Conservation (phyloP, 2,888 invertebrate genomes). For the Leptopilina drosophilae region DNA sequence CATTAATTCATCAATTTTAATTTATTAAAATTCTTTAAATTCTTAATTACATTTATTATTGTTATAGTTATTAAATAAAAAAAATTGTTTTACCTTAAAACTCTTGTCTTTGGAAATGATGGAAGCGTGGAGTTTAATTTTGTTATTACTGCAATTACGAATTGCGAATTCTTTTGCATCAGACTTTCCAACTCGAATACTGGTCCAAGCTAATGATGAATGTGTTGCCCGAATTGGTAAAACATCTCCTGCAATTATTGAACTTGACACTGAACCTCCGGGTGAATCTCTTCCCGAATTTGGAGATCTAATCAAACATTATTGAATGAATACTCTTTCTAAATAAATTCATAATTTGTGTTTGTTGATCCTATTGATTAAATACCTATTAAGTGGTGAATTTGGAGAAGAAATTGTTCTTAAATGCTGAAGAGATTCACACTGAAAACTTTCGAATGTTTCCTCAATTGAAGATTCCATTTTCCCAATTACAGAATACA, state of each 20-base stretch:
- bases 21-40: too few species aligned
- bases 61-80: too few species aligned
- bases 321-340: too few species aligned
- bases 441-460: slow-evolving; percentile 64
- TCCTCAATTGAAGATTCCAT: slow-evolving; percentile 55
- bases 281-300: slow-evolving; percentile 72
- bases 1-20: not conserved
- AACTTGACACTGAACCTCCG: slow-evolving; percentile 68
- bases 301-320: slow-evolving; percentile 60
- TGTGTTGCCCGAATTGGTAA: slow-evolving; percentile 80
- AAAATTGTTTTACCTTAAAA: slow-evolving; percentile 69
- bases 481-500: slow-evolving; percentile 64
- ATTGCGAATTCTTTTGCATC: slow-evolving; percentile 79
- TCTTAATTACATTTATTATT: too few species aligned
- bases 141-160: slow-evolving; percentile 80
- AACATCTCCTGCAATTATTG: slow-evolving; percentile 65
- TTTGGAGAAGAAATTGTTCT: slow-evolving; percentile 65
- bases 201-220: slow-evolving; percentile 81
- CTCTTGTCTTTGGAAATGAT: slow-evolving; percentile 73
- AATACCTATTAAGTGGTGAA: slow-evolving; percentile 70
- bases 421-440: slow-evolving; percentile 68
- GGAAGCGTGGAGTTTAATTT: slow-evolving; percentile 79
- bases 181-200: slow-evolving; percentile 79
- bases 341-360: not conserved
- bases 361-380: not conserved